Base-by-base conservation (phyloP, 2,888 invertebrate species). In the Dicycla oo region DNA sequence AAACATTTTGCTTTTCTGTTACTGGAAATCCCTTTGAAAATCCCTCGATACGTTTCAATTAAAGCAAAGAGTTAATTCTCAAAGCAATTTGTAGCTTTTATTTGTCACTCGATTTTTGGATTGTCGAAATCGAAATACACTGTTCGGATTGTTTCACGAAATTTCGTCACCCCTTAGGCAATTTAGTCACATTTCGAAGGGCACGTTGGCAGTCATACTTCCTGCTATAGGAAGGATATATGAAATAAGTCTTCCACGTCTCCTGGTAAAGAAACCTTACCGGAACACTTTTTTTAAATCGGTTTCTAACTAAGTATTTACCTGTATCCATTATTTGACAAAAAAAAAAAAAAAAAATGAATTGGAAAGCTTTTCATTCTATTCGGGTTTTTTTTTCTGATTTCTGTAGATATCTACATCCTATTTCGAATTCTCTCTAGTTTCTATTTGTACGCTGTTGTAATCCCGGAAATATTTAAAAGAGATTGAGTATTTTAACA, bases 41-140 rank as follows among this genome's bases (percentile, higher is more conserved):
- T 43, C 26, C 61, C 13, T 30, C 11, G 34, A 82, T 56, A 69
- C 58, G 34, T 67, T 80, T 82, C 69, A 74, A 78, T 80, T 69
- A 69, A 67, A 77, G 26, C 53, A 23, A 71, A 76, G 66, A 71
- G 62, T 77, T 80, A 4, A 57, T 75, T 61, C 13, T 65, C 23
- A 23, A 56, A 64, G 77, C 53, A 7, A 30, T 58, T 81, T 75
- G 23, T 18, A n/a, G 23, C 38, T 60, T 78, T 69, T 77, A 80
- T 75, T 75, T 64, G 49, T 67, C 40, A 58, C 40, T 80, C 62
- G 23, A 67, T 64, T 63, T 73, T 80, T 78, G 45, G 26, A 64
- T 58, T 69, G 40, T 64, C 43, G 10, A 23, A 47, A 61, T 70
- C 34, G 26, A 58, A 69, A 65, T 62, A 64, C 30, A 49, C 51